Evolutionary conservation across 2,113 vertebrate species (phyloP).

Genomic region (Oreochromis niloticus): DNA sequence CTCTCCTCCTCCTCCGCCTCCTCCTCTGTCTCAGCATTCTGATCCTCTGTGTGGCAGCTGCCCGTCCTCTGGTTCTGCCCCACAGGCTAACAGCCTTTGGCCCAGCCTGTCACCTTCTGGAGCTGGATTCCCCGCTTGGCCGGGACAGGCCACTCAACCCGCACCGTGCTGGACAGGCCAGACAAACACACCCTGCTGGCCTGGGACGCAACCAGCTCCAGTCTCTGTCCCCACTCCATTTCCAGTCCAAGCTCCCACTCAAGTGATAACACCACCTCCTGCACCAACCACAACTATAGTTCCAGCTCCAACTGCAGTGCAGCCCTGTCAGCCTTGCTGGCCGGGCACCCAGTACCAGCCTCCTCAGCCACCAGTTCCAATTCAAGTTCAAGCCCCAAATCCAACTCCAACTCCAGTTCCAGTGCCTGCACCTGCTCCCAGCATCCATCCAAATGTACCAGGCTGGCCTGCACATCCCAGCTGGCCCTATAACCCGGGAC

Average conservation of each 20-base stretch:
- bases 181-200: conserved; percentile 56
- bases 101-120: conserved; percentile 39
- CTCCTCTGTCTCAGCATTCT: conserved; percentile 41
- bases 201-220: conserved; percentile 21
- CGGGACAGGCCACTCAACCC: conserved; percentile 54
- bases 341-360: conserved; percentile 38
- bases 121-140: conserved; percentile 44
- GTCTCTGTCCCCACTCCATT: conserved; percentile 11
- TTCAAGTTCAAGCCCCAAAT: conserved; percentile 14
- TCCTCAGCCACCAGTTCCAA: conserved; percentile 10
- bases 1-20: conserved; percentile 1
- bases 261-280: conserved; percentile 5
- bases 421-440: neutral
- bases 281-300: neutral
- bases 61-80: conserved; percentile 59
- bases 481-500: conserved; percentile 72
- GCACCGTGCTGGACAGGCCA: conserved; percentile 66
- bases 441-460: conserved; percentile 12
- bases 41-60: conserved; percentile 64
- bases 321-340: conserved; percentile 54
- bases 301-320: neutral
- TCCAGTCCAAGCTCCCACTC: neutral
- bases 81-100: conserved; percentile 58
- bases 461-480: conserved; percentile 44
- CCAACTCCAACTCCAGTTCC: neutral